Base-by-base conservation (phyloP, 2,797 vertebrate genomes). In the Caiman crocodilus region DNA sequence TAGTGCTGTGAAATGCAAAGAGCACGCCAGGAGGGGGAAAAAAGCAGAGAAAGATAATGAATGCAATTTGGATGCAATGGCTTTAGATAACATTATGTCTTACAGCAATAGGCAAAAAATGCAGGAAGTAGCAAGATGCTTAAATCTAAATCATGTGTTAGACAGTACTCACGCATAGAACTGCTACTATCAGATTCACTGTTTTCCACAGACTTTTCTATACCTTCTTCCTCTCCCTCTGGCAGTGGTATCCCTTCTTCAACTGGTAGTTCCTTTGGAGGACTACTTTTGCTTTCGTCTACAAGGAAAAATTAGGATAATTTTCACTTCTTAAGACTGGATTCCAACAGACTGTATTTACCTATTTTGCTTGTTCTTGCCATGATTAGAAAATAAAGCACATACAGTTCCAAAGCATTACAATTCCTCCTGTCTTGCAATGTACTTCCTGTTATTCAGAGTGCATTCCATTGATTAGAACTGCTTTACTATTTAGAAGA, bases 211-310 rank as follows among this genome's bases (percentile, higher is more conserved):
- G 17, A 11, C 35, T 79, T 87, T 60, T 75, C 79, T 73, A 73
- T 7, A 56, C 79, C 76, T 69, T 84, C 76, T 35, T 94, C 74
- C 15, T 69, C 20, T 6, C 82, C 55, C 61, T 87, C 94, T 77
- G 42, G 10, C 10, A 26, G 5, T 35, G 50, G 32, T 21, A 60
- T 26, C 21, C 81, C 78, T 58, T 15, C 64, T 65, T 65, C 76
- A 71, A 28, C 0, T 83, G 59, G 3, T 14, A 50, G 90, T 79
- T 93, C 81, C 32, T 80, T 73, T 71, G 69, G 78, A 92, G 91
- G 15, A 57, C 32, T 79, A 50, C 17, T 60, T 94, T 89, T 86
- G n/a, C 61, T 87, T 85, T 90, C 84, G 91, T 93, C 90, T 94
- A 58, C 50, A 82, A 94, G 81, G 14, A 50, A 73, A n/a, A 95